Conservation (phyloP, 2,888 invertebrate species). For the Phlogophora meticulosa region DNA sequence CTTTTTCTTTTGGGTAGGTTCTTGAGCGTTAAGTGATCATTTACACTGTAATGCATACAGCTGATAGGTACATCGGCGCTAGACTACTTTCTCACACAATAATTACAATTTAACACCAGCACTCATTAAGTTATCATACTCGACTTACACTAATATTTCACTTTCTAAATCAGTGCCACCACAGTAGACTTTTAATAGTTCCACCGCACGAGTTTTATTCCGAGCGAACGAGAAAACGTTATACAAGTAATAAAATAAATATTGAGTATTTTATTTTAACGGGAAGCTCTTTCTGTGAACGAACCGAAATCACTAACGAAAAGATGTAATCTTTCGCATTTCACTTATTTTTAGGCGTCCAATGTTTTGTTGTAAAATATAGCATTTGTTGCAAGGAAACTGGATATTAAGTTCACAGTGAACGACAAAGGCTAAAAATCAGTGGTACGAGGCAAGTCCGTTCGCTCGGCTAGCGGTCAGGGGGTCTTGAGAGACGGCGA, state of each 20-base stretch:
- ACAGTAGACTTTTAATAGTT: slow-evolving; percentile 49
- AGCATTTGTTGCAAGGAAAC: slow-evolving; percentile 47
- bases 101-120: slow-evolving; percentile 72
- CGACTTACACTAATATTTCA: slow-evolving; percentile 47
- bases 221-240: slow-evolving; percentile 75
- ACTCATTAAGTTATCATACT: slow-evolving; percentile 70
- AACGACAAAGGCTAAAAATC: slow-evolving; percentile 77
- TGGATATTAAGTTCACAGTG: slow-evolving; percentile 31
- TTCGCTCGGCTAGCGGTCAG: slow-evolving; percentile 81
- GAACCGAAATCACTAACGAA: slow-evolving; percentile 52
- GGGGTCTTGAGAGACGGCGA: slow-evolving; percentile 70
- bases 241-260: slow-evolving; percentile 65
- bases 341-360: slow-evolving; percentile 38
- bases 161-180: slow-evolving; percentile 50
- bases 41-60: slow-evolving; percentile 72
- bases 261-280: slow-evolving; percentile 67
- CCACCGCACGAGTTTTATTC: slow-evolving; percentile 49
- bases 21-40: slow-evolving; percentile 72
- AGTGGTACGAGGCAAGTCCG: slow-evolving; percentile 79
- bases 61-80: slow-evolving; percentile 72
- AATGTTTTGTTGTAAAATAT: slow-evolving; percentile 31
- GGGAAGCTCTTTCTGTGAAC: slow-evolving; percentile 73
- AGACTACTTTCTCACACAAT: slow-evolving; percentile 72
- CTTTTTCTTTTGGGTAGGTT: slow-evolving; percentile 68
- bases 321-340: slow-evolving; percentile 44